These are phyloP conservation scores for Branchellion lobata DNA, from an alignment of 2,888 invertebrate species.

Conservation along the genomic window DNA sequence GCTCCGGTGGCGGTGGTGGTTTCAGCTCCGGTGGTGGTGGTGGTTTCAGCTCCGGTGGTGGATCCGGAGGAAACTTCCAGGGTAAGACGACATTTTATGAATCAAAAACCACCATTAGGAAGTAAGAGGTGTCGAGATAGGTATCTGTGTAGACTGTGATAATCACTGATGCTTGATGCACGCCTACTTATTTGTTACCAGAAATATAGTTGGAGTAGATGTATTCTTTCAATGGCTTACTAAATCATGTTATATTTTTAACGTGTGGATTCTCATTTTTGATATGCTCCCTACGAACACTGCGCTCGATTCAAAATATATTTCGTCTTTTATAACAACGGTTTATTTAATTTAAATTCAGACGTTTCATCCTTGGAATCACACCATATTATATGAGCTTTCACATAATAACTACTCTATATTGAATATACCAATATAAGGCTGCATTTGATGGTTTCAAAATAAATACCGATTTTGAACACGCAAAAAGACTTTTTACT, in stretches of 20 bases:
- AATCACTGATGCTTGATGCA: background rate
- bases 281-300: no score
- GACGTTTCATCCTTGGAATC: no score
- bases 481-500: no score
- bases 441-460: no score
- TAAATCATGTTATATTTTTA: no score
- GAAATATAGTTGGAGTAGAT: background rate
- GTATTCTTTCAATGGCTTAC: background rate
- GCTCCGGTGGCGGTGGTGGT: no score
- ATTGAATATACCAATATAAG: no score
- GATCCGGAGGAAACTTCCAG: background rate
- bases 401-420: no score
- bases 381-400: no score
- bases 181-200: background rate
- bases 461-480: no score
- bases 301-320: background rate
- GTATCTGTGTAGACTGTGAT: slow-evolving; percentile 16
- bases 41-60: background rate
- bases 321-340: background rate
- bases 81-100: slow-evolving; percentile 11
- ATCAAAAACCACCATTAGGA: background rate
- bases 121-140: background rate
- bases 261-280: no score
- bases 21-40: background rate
- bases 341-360: no score